Evolutionary conservation across 2,113 vertebrate genomes (phyloP).

Genomic region (Falcunculus frontatus): DNA sequence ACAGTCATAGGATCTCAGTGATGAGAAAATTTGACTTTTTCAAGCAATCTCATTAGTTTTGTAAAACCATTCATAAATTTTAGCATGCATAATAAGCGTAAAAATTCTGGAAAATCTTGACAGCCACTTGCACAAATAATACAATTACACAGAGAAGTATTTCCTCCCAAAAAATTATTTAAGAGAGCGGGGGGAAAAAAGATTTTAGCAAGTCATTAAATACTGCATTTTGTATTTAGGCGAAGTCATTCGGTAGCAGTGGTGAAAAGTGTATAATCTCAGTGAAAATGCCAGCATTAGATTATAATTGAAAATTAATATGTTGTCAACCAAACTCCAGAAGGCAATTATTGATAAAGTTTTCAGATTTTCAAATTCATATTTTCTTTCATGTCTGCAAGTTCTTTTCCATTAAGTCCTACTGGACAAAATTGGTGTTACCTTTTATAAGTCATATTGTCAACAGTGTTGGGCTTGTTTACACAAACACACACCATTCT

Average conservation of each 20-base stretch:
- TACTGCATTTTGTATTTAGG: neutral
- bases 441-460: neutral
- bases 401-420: neutral
- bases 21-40: neutral
- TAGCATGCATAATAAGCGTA: neutral
- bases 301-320: neutral
- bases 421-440: neutral
- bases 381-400: neutral
- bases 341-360: neutral
- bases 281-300: neutral
- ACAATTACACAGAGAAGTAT: neutral
- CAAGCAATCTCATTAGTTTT: neutral
- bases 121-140: neutral
- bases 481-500: neutral
- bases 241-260: neutral
- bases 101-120: conserved; percentile 4
- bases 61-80: neutral
- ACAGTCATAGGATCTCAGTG: neutral
- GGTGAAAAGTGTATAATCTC: neutral
- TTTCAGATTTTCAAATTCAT: neutral
- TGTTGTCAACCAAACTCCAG: neutral
- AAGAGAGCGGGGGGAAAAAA: neutral
- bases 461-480: neutral
- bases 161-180: neutral
- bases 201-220: neutral